phyloP scores from a whole-genome alignment of 2,797 vertebrate genomes.

The Vespertilio murinus region DNA sequence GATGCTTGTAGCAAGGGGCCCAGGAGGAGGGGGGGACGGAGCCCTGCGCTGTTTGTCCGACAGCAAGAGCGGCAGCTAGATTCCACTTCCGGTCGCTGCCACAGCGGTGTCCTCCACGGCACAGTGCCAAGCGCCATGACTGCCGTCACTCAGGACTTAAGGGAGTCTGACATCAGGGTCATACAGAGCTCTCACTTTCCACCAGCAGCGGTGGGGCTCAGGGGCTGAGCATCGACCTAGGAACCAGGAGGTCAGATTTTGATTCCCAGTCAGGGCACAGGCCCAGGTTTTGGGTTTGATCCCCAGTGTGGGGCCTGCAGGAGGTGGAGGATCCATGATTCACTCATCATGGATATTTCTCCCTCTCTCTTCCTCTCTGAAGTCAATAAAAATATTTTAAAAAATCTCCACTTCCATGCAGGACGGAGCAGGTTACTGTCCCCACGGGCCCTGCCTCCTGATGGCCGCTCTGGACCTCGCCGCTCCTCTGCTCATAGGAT shows the following conservation, averaged over 20 bases:
- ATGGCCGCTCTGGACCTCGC: neutral
- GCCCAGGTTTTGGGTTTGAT: no score
- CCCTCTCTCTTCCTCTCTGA: no score
- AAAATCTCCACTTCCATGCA: neutral
- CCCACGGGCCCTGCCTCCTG: neutral
- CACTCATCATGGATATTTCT: no score
- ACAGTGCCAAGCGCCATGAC: neutral
- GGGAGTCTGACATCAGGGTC: neutral
- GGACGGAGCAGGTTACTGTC: neutral
- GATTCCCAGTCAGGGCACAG: no score
- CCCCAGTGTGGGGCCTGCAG: no score
- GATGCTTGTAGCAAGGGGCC: neutral
- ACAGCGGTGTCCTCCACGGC: neutral
- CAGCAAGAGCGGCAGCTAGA: neutral
- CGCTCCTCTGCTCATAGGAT: neutral
- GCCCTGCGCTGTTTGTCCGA: neutral
- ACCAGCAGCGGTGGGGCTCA: no score
- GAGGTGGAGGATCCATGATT: no score
- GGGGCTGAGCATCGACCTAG: no score
- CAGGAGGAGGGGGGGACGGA: neutral
- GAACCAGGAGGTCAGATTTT: no score
- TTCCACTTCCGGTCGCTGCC: no score
- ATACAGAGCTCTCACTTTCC: no score
- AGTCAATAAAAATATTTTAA: no score
- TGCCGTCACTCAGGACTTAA: neutral